Evolutionary conservation across 2,797 vertebrate species (phyloP).

Genomic region (Vespertilio murinus): DNA sequence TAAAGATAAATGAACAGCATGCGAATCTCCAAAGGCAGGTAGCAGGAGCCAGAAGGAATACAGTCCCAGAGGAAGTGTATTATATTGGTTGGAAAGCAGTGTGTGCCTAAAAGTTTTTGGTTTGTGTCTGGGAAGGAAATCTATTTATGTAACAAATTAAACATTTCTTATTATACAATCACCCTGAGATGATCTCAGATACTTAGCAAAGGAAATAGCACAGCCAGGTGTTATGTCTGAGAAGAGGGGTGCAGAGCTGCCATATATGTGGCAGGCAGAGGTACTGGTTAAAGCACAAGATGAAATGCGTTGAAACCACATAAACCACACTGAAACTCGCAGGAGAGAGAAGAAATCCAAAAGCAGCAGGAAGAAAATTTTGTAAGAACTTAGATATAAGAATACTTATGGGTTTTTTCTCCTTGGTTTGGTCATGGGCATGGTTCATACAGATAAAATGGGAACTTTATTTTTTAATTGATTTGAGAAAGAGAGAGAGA

Average conservation of each 20-base stretch:
- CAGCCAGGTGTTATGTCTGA: neutral
- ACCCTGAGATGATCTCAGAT: neutral
- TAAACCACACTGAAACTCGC: neutral
- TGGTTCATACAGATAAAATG: neutral
- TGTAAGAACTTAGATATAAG: neutral
- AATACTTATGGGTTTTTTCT: neutral
- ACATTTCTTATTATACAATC: neutral
- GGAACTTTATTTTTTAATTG: neutral
- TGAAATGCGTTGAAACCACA: neutral
- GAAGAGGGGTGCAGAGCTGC: neutral
- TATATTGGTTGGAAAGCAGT: neutral
- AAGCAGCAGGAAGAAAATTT: neutral
- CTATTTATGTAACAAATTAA: neutral
- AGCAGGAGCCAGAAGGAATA: neutral
- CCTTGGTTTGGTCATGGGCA: neutral
- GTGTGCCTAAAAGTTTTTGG: neutral
- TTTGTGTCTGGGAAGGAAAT: neutral
- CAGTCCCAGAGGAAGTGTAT: neutral
- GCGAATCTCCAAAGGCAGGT: neutral
- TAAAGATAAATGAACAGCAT: neutral
- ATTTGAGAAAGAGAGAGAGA: too few relatives aligned
- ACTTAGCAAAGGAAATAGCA: neutral
- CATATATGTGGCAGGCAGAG: neutral
- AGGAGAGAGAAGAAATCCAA: neutral
- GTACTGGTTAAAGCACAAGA: neutral